A percentile compares a stretch with the other conserved stretches of the same genome.
Evolutionary conservation across 2,888 invertebrate genomes (phyloP).

Genomic region (Galeopsomyia nigrocyanea): DNA sequence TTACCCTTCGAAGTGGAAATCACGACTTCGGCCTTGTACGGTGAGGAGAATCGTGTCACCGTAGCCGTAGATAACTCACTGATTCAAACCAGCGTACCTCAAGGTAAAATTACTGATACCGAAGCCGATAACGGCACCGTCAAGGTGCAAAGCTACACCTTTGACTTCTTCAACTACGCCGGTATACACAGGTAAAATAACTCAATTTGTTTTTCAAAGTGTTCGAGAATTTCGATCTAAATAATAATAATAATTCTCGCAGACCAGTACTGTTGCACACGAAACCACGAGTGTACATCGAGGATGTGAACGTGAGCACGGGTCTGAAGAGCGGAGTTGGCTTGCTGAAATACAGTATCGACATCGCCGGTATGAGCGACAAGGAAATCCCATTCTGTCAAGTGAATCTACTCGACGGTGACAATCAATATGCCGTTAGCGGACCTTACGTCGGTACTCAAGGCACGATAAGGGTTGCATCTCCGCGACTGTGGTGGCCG

Average conservation of each 20-base stretch:
- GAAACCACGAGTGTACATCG: constrained; percentile 85
- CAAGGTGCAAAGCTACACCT: constrained; percentile 84
- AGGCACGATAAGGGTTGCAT: constrained; percentile 77
- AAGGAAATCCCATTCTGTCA: constrained; percentile 64
- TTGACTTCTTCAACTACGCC: constrained; percentile 99
- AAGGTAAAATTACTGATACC: constrained; percentile 79
- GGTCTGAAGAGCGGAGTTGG: constrained; percentile 77
- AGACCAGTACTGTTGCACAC: constrained; percentile 90
- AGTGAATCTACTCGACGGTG: constrained; percentile 71
- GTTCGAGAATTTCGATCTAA: background rate
- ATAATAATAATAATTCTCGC: constrained; percentile 7
- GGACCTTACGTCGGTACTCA: constrained; percentile 69
- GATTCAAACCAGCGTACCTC: constrained; percentile 88
- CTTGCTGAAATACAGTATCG: constrained; percentile 65
- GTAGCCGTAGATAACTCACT: constrained; percentile 96
- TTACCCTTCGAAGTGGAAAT: constrained; percentile 94
- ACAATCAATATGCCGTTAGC: constrained; percentile 72
- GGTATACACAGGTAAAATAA: constrained; percentile 82
- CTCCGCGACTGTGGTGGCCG: constrained; percentile 93
- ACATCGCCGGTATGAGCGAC: constrained; percentile 65
- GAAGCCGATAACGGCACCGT: constrained; percentile 74
- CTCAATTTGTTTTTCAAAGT: background rate
- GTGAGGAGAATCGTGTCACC: constrained; percentile 83
- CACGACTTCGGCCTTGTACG: constrained; percentile 76
- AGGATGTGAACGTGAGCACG: constrained; percentile 87